Percentiles rank a stretch among this genome's conserved stretches.
Conservation (phyloP, 2,797 vertebrate genomes). For the Petrocephalus schoutedeni region DNA sequence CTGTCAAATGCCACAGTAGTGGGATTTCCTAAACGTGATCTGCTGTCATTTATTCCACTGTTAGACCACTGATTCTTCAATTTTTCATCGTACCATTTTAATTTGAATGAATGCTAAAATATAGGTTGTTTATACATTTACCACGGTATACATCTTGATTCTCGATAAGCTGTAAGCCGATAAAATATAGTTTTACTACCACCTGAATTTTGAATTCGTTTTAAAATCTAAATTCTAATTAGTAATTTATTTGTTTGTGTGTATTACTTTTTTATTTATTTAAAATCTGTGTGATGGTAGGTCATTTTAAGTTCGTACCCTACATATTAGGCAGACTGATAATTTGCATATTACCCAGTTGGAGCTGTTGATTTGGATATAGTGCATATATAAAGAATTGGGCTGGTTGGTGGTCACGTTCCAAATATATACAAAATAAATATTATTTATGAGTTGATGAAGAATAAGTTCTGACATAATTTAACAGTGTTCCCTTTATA, state of each 20-base stretch:
- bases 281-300: background rate
- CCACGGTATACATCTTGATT: slow-evolving; percentile 82
- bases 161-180: slow-evolving; percentile 58
- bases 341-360: background rate
- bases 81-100: background rate
- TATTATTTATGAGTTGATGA: slow-evolving; percentile 37
- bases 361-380: slow-evolving; percentile 57
- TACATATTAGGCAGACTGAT: slow-evolving; percentile 39
- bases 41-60: slow-evolving; percentile 40
- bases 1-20: slow-evolving; percentile 35
- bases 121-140: slow-evolving; percentile 77
- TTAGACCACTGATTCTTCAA: background rate
- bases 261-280: slow-evolving; percentile 33
- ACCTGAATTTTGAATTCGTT: slow-evolving; percentile 67
- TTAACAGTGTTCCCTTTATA: slow-evolving; percentile 41
- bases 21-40: slow-evolving; percentile 46
- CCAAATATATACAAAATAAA: slow-evolving; percentile 40
- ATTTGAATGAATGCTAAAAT: slow-evolving; percentile 40
- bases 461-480: slow-evolving; percentile 42
- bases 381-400: slow-evolving; percentile 57
- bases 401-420: slow-evolving; percentile 47
- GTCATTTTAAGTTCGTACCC: slow-evolving; percentile 16
- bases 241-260: slow-evolving; percentile 13
- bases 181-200: slow-evolving; percentile 70
- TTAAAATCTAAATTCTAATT: slow-evolving; percentile 20